A percentile compares a stretch with the other conserved stretches of the same genome.
Evolutionary conservation across 1,140 invertebrate species (phyloP).

Genomic region (Aphelinus atriplicis): DNA sequence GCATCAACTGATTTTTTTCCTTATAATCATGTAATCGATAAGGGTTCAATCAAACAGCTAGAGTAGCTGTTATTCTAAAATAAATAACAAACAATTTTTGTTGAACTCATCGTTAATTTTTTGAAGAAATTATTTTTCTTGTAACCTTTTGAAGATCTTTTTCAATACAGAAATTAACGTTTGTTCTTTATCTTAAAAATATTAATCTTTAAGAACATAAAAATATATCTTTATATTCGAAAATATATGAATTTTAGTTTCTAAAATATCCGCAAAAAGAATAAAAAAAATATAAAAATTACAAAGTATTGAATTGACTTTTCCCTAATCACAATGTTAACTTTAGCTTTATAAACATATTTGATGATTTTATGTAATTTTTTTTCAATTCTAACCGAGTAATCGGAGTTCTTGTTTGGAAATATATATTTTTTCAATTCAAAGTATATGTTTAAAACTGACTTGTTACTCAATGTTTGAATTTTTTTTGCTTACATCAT

Average conservation of each 20-base stretch:
- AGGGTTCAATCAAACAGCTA: slow-evolving; percentile 10
- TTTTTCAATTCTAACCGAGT: neutral
- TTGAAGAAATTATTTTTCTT: slow-evolving; percentile 22
- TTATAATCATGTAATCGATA: slow-evolving; percentile 27
- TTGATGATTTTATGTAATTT: neutral
- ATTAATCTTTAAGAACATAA: slow-evolving; percentile 3
- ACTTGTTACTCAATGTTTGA: slow-evolving; percentile 1
- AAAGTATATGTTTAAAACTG: neutral
- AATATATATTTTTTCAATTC: slow-evolving; percentile 7
- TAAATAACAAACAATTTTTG: slow-evolving; percentile 24
- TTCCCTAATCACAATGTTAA: slow-evolving; percentile 9
- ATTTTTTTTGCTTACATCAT: neutral
- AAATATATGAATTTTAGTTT: slow-evolving; percentile 19
- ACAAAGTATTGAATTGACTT: slow-evolving; percentile 2
- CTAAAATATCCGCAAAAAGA: slow-evolving; percentile 30
- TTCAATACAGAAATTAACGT: neutral
- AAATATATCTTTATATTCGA: slow-evolving; percentile 16
- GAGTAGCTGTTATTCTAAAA: slow-evolving; percentile 17
- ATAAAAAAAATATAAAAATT: slow-evolving; percentile 2
- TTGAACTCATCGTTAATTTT: slow-evolving; percentile 24
- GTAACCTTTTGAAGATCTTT: slow-evolving; percentile 21
- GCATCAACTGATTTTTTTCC: slow-evolving; percentile 16
- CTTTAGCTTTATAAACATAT: slow-evolving; percentile 7
- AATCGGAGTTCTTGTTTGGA: neutral
- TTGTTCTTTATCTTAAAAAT: slow-evolving; percentile 15